These are phyloP conservation scores for Congeria kusceri DNA, from an alignment of 2,888 invertebrate genomes.

Conservation along the genomic window DNA sequence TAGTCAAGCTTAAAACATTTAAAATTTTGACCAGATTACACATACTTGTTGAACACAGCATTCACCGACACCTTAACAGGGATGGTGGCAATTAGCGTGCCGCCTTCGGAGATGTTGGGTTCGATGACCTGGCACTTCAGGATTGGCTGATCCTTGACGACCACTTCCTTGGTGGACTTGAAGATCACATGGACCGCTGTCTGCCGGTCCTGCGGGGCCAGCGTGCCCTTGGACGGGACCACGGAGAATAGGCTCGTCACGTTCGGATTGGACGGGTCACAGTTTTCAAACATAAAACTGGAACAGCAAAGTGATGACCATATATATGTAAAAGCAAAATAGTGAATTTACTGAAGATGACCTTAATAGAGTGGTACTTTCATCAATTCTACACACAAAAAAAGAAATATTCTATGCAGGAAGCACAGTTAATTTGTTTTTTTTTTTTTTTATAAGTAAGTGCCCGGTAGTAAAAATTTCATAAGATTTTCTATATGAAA, in stretches of 20 bases:
- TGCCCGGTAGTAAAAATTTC: no score
- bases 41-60: slow-evolving; percentile 85
- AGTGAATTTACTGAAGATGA: no score
- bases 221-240: slow-evolving; percentile 80
- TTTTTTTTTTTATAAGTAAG: no score
- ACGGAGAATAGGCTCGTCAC: slow-evolving; percentile 82
- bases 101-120: slow-evolving; percentile 81
- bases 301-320: slow-evolving; percentile 2
- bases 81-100: slow-evolving; percentile 85
- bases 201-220: slow-evolving; percentile 82
- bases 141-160: slow-evolving; percentile 83
- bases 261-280: slow-evolving; percentile 76
- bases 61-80: slow-evolving; percentile 85
- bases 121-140: slow-evolving; percentile 85
- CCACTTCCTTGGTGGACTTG: slow-evolving; percentile 82
- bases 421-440: no score
- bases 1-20: no score
- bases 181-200: slow-evolving; percentile 83
- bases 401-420: no score
- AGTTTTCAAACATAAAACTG: slow-evolving; percentile 83
- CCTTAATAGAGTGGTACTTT: no score
- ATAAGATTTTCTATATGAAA: no score
- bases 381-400: no score
- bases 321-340: no score
- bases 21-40: no score